Conservation (phyloP, 2,888 invertebrate genomes). For the Erynnis tages region DNA sequence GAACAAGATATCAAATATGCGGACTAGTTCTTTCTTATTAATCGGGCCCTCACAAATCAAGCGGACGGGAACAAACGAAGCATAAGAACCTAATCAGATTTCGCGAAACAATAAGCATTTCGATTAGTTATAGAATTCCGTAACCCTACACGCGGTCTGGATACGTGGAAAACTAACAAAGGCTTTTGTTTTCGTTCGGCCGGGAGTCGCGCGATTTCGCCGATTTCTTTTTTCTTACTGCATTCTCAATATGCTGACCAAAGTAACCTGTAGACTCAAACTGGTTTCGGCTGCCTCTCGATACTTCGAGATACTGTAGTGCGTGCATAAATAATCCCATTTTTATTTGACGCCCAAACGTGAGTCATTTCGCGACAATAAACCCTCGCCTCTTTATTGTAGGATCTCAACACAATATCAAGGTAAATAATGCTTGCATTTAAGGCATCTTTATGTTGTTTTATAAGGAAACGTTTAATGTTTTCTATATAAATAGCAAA, state of each 20-base stretch:
- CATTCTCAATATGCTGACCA: conserved; percentile 73
- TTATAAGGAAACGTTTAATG: no score
- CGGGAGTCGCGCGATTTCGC: conserved; percentile 56
- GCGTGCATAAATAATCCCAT: conserved; percentile 22
- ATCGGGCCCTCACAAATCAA: conserved; percentile 29
- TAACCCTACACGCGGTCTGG: conserved; percentile 62
- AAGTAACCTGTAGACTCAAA: conserved; percentile 59
- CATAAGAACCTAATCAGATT: conserved; percentile 56
- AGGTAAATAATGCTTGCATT: not conserved
- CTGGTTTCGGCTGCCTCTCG: conserved; percentile 48
- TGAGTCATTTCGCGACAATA: conserved; percentile 10
- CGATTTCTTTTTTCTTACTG: conserved; percentile 65
- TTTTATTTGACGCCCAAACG: conserved; percentile 18
- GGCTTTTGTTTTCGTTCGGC: conserved; percentile 69
- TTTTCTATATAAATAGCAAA: no score
- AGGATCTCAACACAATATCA: not conserved
- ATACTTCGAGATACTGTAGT: conserved; percentile 42
- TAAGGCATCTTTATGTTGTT: no score
- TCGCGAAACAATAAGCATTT: conserved; percentile 58
- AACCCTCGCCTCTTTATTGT: not conserved
- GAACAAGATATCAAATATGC: conserved; percentile 13
- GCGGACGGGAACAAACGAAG: conserved; percentile 32
- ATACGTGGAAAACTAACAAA: conserved; percentile 78
- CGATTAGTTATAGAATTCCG: conserved; percentile 71
- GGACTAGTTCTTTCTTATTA: not conserved